Evolutionary conservation across 2,888 invertebrate genomes (phyloP).

Genomic region (Elegia similella): DNA sequence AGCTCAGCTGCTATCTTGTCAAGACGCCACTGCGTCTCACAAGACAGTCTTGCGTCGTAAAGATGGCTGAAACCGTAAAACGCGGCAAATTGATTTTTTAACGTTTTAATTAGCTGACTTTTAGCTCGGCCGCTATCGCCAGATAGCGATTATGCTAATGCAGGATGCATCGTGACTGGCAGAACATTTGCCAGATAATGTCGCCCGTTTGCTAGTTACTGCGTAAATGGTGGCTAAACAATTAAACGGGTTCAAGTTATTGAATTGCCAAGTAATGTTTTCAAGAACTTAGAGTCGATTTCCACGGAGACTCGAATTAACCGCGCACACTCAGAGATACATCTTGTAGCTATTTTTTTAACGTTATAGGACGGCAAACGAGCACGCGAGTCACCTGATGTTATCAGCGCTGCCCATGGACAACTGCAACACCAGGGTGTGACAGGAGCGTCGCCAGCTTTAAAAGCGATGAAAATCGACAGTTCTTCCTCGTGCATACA

Average conservation of each 20-base stretch:
- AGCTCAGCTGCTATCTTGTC: neutral
- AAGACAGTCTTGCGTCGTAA: neutral
- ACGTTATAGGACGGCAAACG: no score
- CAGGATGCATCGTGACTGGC: constrained; percentile 55
- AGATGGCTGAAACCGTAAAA: constrained; percentile 33
- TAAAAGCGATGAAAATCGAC: no score
- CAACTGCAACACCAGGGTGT: no score
- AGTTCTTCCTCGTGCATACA: no score
- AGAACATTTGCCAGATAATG: constrained; percentile 44
- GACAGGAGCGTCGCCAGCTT: no score
- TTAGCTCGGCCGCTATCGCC: constrained; percentile 54
- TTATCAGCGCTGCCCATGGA: no score
- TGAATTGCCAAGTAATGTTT: no score
- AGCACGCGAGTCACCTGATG: no score
- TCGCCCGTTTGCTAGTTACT: neutral
- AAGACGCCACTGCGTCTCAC: neutral
- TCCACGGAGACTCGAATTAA: no score
- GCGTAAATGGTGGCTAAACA: neutral
- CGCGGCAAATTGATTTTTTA: constrained; percentile 60
- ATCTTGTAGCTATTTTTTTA: no score
- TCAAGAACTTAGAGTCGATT: neutral
- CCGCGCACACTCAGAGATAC: no score
- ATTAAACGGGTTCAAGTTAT: constrained; percentile 27
- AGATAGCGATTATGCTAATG: constrained; percentile 57
- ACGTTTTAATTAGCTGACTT: constrained; percentile 67